Evolutionary conservation across 2,113 vertebrate genomes (phyloP).

Genomic region (Oreotrochilus melanogaster): DNA sequence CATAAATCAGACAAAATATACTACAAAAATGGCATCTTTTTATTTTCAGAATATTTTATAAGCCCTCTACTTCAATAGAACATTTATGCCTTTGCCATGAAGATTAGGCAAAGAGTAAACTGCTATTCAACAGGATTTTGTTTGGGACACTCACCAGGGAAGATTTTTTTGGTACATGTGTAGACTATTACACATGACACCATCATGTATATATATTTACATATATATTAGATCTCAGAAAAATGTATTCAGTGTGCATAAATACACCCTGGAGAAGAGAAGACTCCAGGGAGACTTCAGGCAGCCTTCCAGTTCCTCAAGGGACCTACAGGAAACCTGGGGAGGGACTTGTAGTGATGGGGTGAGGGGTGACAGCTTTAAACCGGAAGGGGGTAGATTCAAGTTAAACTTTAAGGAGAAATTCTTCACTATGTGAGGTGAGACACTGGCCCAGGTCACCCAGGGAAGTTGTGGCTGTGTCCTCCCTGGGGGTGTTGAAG

Average conservation of each 20-base stretch:
- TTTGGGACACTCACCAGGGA: neutral
- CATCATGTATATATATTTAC: neutral
- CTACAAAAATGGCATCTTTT: neutral
- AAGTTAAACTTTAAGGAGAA: no score
- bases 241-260: neutral
- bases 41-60: slow-evolving; percentile 42
- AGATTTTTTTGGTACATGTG: neutral
- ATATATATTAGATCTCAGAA: neutral
- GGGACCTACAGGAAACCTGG: no score
- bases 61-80: neutral
- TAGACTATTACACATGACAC: neutral
- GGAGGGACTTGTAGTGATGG: no score
- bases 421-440: no score
- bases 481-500: no score
- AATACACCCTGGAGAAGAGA: neutral
- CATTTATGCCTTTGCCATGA: neutral
- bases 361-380: no score
- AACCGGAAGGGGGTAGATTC: no score
- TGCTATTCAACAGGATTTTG: neutral
- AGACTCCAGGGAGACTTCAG: no score
- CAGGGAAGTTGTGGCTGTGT: no score
- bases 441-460: no score
- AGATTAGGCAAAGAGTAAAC: neutral
- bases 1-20: slow-evolving; percentile 55
- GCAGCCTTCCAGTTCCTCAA: no score